Base-by-base conservation (phyloP, 2,888 invertebrate genomes). In the Diogma glabrata region DNA sequence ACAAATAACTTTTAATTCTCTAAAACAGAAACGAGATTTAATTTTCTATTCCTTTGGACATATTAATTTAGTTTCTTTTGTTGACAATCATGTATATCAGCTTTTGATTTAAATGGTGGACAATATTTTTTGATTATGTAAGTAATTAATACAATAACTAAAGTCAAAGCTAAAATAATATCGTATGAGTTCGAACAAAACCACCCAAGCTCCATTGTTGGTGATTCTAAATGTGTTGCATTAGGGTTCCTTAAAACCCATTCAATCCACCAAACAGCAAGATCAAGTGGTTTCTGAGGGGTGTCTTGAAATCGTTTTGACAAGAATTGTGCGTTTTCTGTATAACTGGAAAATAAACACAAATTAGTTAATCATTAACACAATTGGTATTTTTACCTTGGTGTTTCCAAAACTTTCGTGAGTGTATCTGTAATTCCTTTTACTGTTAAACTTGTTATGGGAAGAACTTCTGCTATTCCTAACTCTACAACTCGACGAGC, bases 181-280 rank as follows among this genome's bases (percentile, higher is more conserved):
- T 78, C 79, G n/a, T 75, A 58, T 17, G 73, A 66, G 33, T 70
- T 64, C 51, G 70, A 71, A 54, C 70, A 63, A 54, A 73, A 71
- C 56, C 69, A 63, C 14, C 73, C 72, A 63, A 75, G 65, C 51
- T 70, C 66, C 8, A 68, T 57, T 64, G 54, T 71, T 19, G 67
- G 65, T 9, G 75, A 67, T 30, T 53, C 58, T 2, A 74, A 65
- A 59, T 79, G 72, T 2, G 66, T 69, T 0, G 76, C 75, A 1
- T 79, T 79, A 4, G 65, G 64, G 3, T 76, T 75, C 9, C 69
- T 64, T 0, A 75, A 75, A 1, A 79, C 75, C 57, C 80, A 75
- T 58, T 83, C 81, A 12, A 78, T 72, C 82, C 81, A 82, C 66
- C 77, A 76, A 4, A 77, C 66, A 2, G 82, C 72, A 26, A 76